Base-by-base conservation (phyloP, 2,888 invertebrate genomes). In the Drosophila borborema region DNA sequence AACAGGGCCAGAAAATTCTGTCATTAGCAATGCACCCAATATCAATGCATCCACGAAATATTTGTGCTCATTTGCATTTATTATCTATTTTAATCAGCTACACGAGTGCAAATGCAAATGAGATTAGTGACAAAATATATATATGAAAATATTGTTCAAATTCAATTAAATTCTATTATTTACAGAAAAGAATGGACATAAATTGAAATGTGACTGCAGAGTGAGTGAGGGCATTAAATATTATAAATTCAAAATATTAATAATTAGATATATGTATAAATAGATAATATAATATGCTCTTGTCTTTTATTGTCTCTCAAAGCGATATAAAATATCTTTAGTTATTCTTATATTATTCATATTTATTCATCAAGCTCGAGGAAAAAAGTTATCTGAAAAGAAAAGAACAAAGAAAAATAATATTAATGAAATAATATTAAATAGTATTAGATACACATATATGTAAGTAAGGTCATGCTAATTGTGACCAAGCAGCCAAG, bases 1-100 rank as follows among this genome's bases (percentile, higher is more conserved):
- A 20, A n/a, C 36, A 14, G 18, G 9, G 12, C 58, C 20, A 12
- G 34, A 64, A 38, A 66, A 55, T n/a, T 31, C 31, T 2, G 9
- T 58, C 74, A 58, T 65, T 56, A 51, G 40, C 20, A 16, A 67
- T 58, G 66, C 66, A 28, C 59, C 71, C 74, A 38, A 38, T 14
- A 38, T 3, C 12, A 36, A 54, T 49, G 61, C 18, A 46, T 43
- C 53, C 8, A 3, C 18, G 0, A 34, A 28, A 18, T 18, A 45
- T 64, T 58, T 40, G 16, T 5, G 18, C 63, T 49, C 18, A 53
- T 28, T 66, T 38, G 31, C 51, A 60, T 61, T 38, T 36, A 20
- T 28, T 20, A 18, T 10, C 43, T 12, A 4, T 10, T 36, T 74
- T 46, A 65, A 77, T 77, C n/a, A 54, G 58, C 58, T 36, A 4